Conservation (phyloP, 2,113 vertebrate species). For the Bostrychus sinensis region DNA sequence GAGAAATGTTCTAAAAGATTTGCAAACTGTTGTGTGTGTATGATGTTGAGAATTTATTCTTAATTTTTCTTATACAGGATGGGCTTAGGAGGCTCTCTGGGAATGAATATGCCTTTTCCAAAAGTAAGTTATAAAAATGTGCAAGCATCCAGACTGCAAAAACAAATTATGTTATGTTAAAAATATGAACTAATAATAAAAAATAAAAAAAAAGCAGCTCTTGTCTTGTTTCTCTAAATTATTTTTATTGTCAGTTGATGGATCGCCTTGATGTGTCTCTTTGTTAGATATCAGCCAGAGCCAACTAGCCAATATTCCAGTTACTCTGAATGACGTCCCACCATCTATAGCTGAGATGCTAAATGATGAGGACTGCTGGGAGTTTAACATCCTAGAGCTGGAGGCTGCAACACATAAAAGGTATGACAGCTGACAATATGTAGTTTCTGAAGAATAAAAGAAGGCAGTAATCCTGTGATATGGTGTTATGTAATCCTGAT, state of each 20-base stretch:
- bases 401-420: constrained; percentile 94
- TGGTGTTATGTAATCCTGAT: neutral
- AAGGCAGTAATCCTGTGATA: neutral
- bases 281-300: constrained; percentile 86
- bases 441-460: neutral
- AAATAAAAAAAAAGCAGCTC: neutral
- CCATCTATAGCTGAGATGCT: constrained; percentile 86
- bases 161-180: neutral
- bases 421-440: constrained; percentile 54
- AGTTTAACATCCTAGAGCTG: constrained; percentile 95
- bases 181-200: neutral
- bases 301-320: constrained; percentile 83
- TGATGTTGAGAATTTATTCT: neutral
- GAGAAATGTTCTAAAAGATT: too few species aligned
- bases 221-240: neutral
- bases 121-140: constrained; percentile 83
- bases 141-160: neutral
- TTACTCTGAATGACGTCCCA: constrained; percentile 88
- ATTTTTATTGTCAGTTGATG: constrained; percentile 29
- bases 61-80: constrained; percentile 79
- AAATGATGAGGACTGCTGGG: constrained; percentile 92
- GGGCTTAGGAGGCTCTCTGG: constrained; percentile 90
- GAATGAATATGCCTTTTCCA: constrained; percentile 92
- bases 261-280: constrained; percentile 42
- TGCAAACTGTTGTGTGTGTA: too few species aligned